Evolutionary conservation across 1,140 invertebrate genomes (phyloP).

Genomic region (Laupala kohalensis): DNA sequence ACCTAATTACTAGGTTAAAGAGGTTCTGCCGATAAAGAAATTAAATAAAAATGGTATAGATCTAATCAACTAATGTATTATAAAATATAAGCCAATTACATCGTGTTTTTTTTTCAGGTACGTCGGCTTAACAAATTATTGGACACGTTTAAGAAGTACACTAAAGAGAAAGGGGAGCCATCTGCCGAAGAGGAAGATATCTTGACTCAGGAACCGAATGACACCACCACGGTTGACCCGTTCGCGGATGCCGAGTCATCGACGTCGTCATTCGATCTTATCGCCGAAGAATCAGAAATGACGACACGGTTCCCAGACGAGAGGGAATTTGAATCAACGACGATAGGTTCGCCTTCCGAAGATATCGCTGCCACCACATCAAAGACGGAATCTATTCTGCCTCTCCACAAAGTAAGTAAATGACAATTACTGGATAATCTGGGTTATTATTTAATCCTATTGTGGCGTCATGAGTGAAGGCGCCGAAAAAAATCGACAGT

Average conservation of each 20-base stretch:
- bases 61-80: too few species aligned
- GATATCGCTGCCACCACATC: too few species aligned
- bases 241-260: not conserved
- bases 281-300: not conserved
- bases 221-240: not conserved
- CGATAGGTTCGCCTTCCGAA: not conserved
- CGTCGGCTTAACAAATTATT: slow-evolving; percentile 28
- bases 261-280: not conserved
- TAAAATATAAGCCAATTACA: not conserved
- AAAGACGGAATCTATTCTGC: too few species aligned
- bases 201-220: slow-evolving; percentile 15
- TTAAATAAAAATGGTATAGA: not conserved
- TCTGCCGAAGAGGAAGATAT: slow-evolving; percentile 27
- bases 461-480: too few species aligned
- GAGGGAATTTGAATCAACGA: not conserved
- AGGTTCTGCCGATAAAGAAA: too few species aligned
- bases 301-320: not conserved
- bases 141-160: slow-evolving; percentile 31
- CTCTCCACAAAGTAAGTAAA: too few species aligned
- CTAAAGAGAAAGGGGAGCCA: slow-evolving; percentile 24
- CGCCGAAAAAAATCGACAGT: too few species aligned
- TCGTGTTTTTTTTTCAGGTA: not conserved
- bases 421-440: too few species aligned
- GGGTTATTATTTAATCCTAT: too few species aligned
- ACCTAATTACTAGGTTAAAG: too few species aligned